Evolutionary conservation across 23 tunicate species (phyloP), one percentile per base, ranked within the genome.

Genomic region (Trididemnum clinides): DNA sequence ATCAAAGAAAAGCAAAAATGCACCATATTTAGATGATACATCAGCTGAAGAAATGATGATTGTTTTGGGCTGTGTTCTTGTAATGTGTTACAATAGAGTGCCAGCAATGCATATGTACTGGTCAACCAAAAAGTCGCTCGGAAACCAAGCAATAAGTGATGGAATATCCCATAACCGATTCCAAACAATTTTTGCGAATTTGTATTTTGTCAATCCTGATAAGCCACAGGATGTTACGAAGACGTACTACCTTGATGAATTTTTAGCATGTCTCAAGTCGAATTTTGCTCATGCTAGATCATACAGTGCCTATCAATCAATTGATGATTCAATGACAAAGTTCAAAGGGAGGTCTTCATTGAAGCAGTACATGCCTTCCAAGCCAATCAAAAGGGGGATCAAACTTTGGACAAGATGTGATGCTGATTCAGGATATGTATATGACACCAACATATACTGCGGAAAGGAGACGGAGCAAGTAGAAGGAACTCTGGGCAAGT

Each of bases 341-440:
- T 62, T 62, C 70, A 62, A 62, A 22, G 70, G 70, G 70, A 62
- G 70, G 27, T 62, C 70, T 62, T 62, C 70, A 62, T 62, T 69
- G 37, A 69, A 30, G 21, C 76, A 69, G 39, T 69, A 69, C 76
- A 69, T 69, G 38, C 76, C 38, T 7, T n/a, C 5, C 38, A 28
- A 69, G 21, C 38, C 76, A 69, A 69, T 69, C 38, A 69, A 69
- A 28, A 69, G 76, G 39, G 76, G 76, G 38, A 30, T 69, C 76
- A 69, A 69, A 30, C 76, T 69, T 69, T 69, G 76, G 76, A 69
- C 76, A 30, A 69, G 76, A 69, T 28, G 76, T 69, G 76, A 69
- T 69, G 76, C 76, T 69, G 38, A 69, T 29, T 29, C 38, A 31
- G 76, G 76, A 32, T 69, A 69, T n/a, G 70, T 62, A 18, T 62